Evolutionary conservation across 2,888 invertebrate species (phyloP).

Genomic region (Drosophila ezoana): DNA sequence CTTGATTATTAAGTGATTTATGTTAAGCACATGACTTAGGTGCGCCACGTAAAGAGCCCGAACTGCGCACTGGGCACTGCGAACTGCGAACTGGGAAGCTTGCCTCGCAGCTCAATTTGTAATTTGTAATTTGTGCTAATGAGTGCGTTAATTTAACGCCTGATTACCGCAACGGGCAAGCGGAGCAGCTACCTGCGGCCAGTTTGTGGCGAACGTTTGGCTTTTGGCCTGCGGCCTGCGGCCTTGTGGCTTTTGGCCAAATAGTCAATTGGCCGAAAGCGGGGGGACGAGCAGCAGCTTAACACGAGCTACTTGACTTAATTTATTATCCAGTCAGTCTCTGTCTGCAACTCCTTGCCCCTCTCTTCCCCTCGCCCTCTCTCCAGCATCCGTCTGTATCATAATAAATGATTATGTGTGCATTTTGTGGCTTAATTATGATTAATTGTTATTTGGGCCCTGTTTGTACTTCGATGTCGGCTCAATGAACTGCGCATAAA

Average conservation of each 20-base stretch:
- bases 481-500: slow-evolving; percentile 61
- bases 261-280: slow-evolving; percentile 42
- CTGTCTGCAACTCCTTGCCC: background rate
- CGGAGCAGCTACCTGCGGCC: slow-evolving; percentile 45
- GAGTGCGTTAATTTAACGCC: slow-evolving; percentile 79
- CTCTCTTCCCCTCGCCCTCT: background rate
- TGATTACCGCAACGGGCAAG: slow-evolving; percentile 63
- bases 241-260: slow-evolving; percentile 34
- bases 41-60: slow-evolving; percentile 5
- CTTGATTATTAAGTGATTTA: slow-evolving; percentile 79
- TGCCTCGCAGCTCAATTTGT: slow-evolving; percentile 64
- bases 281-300: slow-evolving; percentile 31
- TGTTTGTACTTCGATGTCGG: slow-evolving; percentile 56
- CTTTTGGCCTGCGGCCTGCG: slow-evolving; percentile 28
- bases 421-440: slow-evolving; percentile 71
- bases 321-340: slow-evolving; percentile 49
- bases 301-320: slow-evolving; percentile 54
- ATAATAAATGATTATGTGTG: slow-evolving; percentile 64
- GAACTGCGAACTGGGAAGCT: slow-evolving; percentile 6
- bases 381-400: slow-evolving; percentile 17
- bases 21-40: slow-evolving; percentile 74
- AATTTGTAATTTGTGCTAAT: slow-evolving; percentile 77
- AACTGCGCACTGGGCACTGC: background rate
- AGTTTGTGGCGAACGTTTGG: slow-evolving; percentile 30
- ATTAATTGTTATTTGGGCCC: slow-evolving; percentile 68